Evolutionary conservation across 2,888 invertebrate genomes (phyloP).

Genomic region (Drosophila borborema): DNA sequence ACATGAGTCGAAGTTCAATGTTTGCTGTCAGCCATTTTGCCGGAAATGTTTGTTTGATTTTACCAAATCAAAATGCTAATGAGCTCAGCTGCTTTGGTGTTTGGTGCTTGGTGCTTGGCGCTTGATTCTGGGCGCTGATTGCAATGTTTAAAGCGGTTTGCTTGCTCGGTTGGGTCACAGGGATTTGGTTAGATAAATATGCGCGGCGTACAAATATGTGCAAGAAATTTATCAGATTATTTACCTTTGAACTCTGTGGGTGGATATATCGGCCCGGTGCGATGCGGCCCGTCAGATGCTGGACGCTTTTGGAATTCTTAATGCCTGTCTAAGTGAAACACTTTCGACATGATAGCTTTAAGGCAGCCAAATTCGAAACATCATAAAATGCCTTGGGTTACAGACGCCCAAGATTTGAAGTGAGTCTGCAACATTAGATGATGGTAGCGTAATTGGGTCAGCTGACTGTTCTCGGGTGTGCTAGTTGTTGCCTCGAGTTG

Average conservation of each 20-base stretch:
- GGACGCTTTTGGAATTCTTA: constrained; percentile 60
- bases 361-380: constrained; percentile 47
- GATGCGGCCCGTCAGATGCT: constrained; percentile 14
- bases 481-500: constrained; percentile 27
- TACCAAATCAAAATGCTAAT: constrained; percentile 69
- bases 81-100: constrained; percentile 49
- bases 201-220: constrained; percentile 44
- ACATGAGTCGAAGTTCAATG: constrained; percentile 49
- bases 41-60: constrained; percentile 71
- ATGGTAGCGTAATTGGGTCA: constrained; percentile 64
- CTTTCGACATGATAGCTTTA: constrained; percentile 57
- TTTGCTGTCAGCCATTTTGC: constrained; percentile 49
- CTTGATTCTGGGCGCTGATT: constrained; percentile 36
- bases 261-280: constrained; percentile 26
- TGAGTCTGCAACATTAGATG: constrained; percentile 29
- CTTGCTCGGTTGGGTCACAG: constrained; percentile 34
- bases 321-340: constrained; percentile 51
- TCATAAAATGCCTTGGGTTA: constrained; percentile 60
- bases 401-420: constrained; percentile 58
- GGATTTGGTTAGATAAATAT: constrained; percentile 43
- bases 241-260: constrained; percentile 72
- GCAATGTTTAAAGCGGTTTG: constrained; percentile 46
- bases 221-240: constrained; percentile 56
- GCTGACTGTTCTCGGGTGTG: constrained; percentile 7
- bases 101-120: constrained; percentile 20